These are phyloP conservation scores for Physeter macrocephalus DNA, from an alignment of 2,113 vertebrate genomes.

Conservation along the genomic window DNA sequence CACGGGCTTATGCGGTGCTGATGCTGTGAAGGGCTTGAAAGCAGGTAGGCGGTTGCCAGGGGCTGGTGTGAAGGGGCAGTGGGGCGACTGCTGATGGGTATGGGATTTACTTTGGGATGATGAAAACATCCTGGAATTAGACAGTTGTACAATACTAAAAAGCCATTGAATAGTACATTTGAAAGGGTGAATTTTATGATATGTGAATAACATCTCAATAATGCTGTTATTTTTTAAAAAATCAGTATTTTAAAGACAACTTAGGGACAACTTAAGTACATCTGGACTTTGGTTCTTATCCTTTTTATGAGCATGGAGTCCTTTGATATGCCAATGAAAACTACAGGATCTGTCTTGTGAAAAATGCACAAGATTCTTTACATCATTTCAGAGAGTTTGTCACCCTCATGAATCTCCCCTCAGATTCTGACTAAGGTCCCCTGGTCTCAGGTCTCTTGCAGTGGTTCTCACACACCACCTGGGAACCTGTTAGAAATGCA, in stretches of 20 bases:
- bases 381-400: neutral
- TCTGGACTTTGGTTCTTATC: neutral
- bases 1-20: accelerated
- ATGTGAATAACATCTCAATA: neutral
- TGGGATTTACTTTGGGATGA: neutral
- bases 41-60: too few species aligned
- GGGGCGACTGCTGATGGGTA: neutral
- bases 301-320: neutral
- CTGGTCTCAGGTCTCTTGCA: neutral
- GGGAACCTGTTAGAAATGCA: constrained; percentile 5
- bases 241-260: neutral
- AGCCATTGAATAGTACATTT: neutral
- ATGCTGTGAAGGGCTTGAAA: neutral
- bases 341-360: neutral
- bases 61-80: neutral
- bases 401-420: neutral
- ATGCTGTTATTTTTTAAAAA: neutral
- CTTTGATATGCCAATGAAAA: neutral
- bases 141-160: neutral
- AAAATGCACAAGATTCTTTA: neutral
- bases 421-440: neutral
- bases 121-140: neutral
- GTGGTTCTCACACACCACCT: neutral
- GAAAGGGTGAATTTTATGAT: neutral
- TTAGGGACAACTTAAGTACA: neutral